phyloP scores from a whole-genome alignment of 2,888 invertebrate species.

The Heliconius charithonia region DNA sequence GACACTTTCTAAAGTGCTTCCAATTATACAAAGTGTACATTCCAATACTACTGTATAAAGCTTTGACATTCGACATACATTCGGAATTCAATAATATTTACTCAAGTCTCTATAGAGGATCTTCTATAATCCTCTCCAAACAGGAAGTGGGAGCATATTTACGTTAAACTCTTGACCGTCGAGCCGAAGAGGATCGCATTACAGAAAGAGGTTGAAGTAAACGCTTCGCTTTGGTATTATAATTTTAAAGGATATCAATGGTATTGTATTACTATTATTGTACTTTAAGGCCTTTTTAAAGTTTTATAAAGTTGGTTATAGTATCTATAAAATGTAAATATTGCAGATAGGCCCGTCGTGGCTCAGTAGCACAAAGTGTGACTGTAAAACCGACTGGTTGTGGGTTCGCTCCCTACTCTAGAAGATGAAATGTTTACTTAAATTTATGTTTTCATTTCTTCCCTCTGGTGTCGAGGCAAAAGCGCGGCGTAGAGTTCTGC shows the following conservation, averaged over 20 bases:
- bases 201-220: constrained; percentile 4
- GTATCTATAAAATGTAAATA: background rate
- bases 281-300: background rate
- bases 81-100: constrained; percentile 11
- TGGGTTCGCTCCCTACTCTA: too few species aligned
- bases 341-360: too few species aligned
- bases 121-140: background rate
- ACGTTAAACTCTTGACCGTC: constrained; percentile 3
- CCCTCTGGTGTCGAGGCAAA: too few species aligned
- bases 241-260: constrained; percentile 1
- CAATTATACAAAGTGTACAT: background rate
- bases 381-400: too few species aligned
- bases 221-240: background rate
- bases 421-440: too few species aligned
- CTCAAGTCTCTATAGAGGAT: background rate
- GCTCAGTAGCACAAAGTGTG: too few species aligned
- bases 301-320: background rate
- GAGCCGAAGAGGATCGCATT: background rate
- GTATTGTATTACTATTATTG: background rate
- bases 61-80: constrained; percentile 4
- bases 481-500: too few species aligned
- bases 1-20: background rate
- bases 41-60: background rate
- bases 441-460: too few species aligned
- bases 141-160: constrained; percentile 13